These are phyloP conservation scores for Lepidurus apus DNA, from an alignment of 1,140 invertebrate species.

Conservation along the genomic window DNA sequence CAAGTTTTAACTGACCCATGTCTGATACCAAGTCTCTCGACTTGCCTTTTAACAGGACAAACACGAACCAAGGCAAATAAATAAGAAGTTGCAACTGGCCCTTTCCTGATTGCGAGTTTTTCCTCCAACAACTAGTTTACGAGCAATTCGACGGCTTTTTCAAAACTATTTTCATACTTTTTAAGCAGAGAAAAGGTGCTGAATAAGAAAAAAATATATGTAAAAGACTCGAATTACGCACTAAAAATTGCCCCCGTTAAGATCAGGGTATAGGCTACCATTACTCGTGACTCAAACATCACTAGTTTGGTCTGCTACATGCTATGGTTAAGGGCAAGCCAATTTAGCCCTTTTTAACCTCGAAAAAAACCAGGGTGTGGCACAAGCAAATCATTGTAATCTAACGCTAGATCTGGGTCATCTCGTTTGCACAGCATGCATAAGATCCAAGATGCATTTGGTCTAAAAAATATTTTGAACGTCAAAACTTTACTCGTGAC, in stretches of 20 bases:
- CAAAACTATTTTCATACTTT: too few relatives aligned
- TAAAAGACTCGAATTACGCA: too few relatives aligned
- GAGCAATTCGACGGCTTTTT: too few relatives aligned
- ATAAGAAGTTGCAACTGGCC: neutral
- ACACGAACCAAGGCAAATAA: neutral
- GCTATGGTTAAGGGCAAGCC: neutral
- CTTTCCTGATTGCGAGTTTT: neutral
- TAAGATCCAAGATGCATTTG: neutral
- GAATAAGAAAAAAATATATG: too few relatives aligned
- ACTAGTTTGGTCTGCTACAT: neutral
- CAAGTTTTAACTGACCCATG: neutral
- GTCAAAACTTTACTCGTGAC: neutral
- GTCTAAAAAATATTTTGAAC: neutral
- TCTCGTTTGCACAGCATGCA: neutral
- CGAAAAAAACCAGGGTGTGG: constrained; percentile 7
- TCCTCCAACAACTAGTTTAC: too few relatives aligned
- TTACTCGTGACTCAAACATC: neutral
- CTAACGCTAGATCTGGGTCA: neutral
- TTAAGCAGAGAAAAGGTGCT: too few relatives aligned
- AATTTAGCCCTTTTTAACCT: neutral
- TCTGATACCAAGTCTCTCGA: neutral
- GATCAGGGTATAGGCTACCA: neutral
- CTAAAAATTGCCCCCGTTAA: too few relatives aligned
- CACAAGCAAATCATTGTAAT: constrained; percentile 13
- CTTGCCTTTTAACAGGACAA: neutral